Conservation (phyloP, 2,888 invertebrate species). For the Lordiphosa andalusiaca region DNA sequence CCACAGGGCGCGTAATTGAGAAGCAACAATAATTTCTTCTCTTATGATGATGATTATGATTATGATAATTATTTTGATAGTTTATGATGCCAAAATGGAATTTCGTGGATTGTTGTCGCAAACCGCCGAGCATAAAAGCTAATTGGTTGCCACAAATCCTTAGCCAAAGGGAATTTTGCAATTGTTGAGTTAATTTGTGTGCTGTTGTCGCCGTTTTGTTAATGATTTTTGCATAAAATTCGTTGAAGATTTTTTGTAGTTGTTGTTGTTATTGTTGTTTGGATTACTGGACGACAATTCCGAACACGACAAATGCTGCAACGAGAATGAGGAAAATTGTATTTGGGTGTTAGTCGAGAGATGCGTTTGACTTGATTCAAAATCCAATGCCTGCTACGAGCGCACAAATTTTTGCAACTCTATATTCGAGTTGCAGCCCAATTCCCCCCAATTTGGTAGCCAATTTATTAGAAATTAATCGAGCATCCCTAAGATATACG, state of each 20-base stretch:
- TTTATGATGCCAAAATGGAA: constrained; percentile 64
- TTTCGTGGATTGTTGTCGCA: constrained; percentile 60
- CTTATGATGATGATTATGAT: constrained; percentile 8
- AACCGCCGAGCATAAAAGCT: constrained; percentile 58
- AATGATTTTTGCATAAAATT: constrained; percentile 40
- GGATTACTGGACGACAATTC: constrained; percentile 45
- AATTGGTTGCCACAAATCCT: constrained; percentile 49
- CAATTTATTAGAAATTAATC: constrained; percentile 75
- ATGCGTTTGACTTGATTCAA: constrained; percentile 45
- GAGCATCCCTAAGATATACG: constrained; percentile 77
- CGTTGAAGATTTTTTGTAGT: constrained; percentile 10
- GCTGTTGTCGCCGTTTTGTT: constrained; percentile 39
- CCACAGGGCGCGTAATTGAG: constrained; percentile 6
- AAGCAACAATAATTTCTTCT: not conserved
- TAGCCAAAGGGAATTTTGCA: constrained; percentile 80
- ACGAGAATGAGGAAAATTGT: constrained; percentile 68
- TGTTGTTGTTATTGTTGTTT: constrained; percentile 24
- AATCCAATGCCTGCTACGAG: constrained; percentile 57
- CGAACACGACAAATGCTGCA: constrained; percentile 78
- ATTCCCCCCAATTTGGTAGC: constrained; percentile 51
- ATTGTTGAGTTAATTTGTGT: constrained; percentile 76
- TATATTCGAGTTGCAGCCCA: constrained; percentile 51
- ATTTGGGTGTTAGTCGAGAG: constrained; percentile 43
- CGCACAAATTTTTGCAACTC: constrained; percentile 69
- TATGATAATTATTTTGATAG: constrained; percentile 36